Evolutionary conservation across 2,113 vertebrate species (phyloP).

Genomic region (Falco punctatus): DNA sequence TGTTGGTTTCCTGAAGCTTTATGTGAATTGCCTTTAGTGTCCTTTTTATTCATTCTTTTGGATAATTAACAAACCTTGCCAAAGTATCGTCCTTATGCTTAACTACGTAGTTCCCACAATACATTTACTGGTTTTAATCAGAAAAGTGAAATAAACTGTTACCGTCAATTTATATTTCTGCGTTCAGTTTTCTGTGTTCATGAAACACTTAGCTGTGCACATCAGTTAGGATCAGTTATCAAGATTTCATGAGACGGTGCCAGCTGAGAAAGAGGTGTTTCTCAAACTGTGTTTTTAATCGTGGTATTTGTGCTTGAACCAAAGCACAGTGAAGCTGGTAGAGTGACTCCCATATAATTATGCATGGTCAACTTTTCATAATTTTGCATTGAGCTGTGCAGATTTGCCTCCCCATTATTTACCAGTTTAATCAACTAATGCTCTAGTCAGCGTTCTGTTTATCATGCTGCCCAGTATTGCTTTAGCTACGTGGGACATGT

Average conservation of each 20-base stretch:
- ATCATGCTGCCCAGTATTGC: neutral
- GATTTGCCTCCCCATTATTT: neutral
- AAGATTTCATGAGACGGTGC: neutral
- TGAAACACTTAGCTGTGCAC: neutral
- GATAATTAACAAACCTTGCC: neutral
- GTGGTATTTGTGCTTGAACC: neutral
- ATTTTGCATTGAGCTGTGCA: neutral
- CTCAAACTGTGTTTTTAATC: neutral
- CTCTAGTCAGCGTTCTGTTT: neutral
- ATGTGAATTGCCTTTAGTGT: neutral
- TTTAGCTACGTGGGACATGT: rapidly evolving
- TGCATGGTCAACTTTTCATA: neutral
- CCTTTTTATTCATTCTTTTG: neutral
- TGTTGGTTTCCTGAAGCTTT: neutral
- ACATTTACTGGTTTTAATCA: neutral
- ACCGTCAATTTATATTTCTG: neutral
- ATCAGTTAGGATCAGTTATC: neutral
- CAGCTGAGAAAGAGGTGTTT: neutral
- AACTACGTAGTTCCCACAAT: neutral
- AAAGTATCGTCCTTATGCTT: rapidly evolving
- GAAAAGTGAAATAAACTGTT: neutral
- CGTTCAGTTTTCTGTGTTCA: neutral
- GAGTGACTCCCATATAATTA: neutral
- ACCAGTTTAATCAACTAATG: neutral
- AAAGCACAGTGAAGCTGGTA: neutral